These are phyloP conservation scores for Decapterus maruadsi DNA, from an alignment of 2,797 vertebrate genomes.

Conservation along the genomic window DNA sequence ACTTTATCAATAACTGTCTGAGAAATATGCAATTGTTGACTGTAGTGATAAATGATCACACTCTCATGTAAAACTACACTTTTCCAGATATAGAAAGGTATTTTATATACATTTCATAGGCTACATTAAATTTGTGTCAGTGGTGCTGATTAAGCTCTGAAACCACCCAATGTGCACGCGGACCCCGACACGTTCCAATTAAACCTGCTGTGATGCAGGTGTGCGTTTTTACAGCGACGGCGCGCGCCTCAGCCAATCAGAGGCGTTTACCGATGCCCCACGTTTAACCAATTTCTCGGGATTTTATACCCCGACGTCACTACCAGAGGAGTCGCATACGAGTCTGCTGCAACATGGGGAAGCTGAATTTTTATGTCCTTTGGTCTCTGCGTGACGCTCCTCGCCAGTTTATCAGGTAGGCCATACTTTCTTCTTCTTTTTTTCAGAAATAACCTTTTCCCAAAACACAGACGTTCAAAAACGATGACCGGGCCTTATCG, in stretches of 20 bases:
- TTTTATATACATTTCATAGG: too few species aligned
- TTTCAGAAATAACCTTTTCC: not conserved
- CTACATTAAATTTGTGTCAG: too few species aligned
- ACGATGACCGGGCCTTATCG: not conserved
- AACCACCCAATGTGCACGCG: not conserved
- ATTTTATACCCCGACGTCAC: not conserved
- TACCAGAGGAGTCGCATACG: not conserved
- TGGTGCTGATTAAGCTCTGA: too few species aligned
- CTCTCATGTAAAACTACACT: too few species aligned
- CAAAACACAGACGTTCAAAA: not conserved
- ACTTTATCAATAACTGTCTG: too few species aligned
- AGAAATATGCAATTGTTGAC: not conserved
- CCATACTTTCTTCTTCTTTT: not conserved
- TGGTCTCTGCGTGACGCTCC: constrained; percentile 88
- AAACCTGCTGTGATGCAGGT: constrained; percentile 50
- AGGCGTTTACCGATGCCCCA: not conserved
- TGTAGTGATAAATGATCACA: not conserved
- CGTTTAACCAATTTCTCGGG: too few species aligned
- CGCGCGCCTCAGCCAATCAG: constrained; percentile 52
- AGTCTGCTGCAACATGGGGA: constrained; percentile 65
- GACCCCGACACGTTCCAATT: not conserved
- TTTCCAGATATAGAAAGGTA: too few species aligned
- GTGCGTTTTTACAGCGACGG: constrained; percentile 7
- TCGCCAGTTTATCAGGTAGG: constrained; percentile 87
- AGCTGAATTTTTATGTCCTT: constrained; percentile 85